Evolutionary conservation across 1,140 invertebrate genomes (phyloP), one percentile per base, ranked within the genome.

Genomic region (Philotrypesis tridentata): DNA sequence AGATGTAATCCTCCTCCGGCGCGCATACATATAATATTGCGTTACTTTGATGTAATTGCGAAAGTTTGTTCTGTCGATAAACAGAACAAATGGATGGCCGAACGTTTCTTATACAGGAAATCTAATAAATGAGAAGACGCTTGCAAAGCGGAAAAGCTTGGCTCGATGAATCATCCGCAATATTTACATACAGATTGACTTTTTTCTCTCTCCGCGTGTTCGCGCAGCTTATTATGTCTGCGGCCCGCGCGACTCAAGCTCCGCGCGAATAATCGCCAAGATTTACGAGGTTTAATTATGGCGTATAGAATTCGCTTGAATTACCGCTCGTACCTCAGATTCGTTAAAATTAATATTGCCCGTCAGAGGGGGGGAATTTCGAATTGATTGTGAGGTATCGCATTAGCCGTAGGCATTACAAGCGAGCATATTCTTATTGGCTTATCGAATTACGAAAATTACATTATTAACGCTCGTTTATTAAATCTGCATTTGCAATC

Each of bases 231-330:
- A 55, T 55, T 55, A 21, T 55, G 27, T 55, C 25, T 76, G 61
- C 4, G n/a, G n/a, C n/a, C n/a, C n/a, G 27, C 23, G 27, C 17
- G 25, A 21, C 17, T 61, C 17, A 61, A 29, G n/a, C 14, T 61
- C 21, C 25, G 23, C 21, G 8, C 17, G n/a, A 8, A 33, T 25
- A 63, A 37, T 55, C 17, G 7, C 23, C 33, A 23, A 33, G 74
- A 76, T 76, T 76, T 76, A 76, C 37, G 60, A 23, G 55, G n/a
- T 76, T 76, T 76, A 76, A 76, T 76, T 63, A 76, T 40, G 33
- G 17, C 31, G 27, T 65, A 27, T 76, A 76, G 60, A 76, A 60
- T 74, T 27, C 25, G 23, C 60, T 65, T 65, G 12, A 63, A 63
- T 76, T 65, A 76, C 31, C 21, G n/a, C n/a, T 33, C 12, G 21